A percentile compares a stretch with the other conserved stretches of the same genome.
Evolutionary conservation across 2,888 invertebrate species (phyloP).

Genomic region (Acronicta alni): DNA sequence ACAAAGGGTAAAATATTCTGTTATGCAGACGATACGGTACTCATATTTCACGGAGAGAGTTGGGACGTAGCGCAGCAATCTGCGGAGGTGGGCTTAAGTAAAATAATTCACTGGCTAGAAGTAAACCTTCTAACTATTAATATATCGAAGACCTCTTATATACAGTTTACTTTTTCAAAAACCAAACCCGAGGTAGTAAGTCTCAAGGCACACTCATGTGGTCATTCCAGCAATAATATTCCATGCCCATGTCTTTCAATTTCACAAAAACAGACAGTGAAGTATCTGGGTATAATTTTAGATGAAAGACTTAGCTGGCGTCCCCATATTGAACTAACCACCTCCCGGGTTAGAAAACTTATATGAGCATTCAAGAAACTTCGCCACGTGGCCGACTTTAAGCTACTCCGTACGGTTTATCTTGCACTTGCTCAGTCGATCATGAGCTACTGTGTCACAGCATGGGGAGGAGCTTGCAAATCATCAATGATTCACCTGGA

Average conservation of each 20-base stretch:
- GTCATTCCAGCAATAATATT: not conserved
- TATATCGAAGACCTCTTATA: not conserved
- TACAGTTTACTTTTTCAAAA: not conserved
- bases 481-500: too few species aligned
- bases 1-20: not conserved
- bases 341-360: not conserved
- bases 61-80: not conserved
- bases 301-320: constrained; percentile 1
- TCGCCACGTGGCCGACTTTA: not conserved
- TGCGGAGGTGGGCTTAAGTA: not conserved
- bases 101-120: not conserved
- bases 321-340: not conserved
- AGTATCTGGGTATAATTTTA: not conserved
- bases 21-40: not conserved
- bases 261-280: not conserved
- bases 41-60: not conserved
- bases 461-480: too few species aligned
- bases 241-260: not conserved
- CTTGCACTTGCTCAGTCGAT: too few species aligned
- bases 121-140: not conserved
- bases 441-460: too few species aligned
- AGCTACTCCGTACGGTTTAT: not conserved
- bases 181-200: not conserved
- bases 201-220: not conserved
- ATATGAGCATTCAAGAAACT: not conserved